Conservation (phyloP, 2,113 vertebrate species). For the Corvus moneduloides region DNA sequence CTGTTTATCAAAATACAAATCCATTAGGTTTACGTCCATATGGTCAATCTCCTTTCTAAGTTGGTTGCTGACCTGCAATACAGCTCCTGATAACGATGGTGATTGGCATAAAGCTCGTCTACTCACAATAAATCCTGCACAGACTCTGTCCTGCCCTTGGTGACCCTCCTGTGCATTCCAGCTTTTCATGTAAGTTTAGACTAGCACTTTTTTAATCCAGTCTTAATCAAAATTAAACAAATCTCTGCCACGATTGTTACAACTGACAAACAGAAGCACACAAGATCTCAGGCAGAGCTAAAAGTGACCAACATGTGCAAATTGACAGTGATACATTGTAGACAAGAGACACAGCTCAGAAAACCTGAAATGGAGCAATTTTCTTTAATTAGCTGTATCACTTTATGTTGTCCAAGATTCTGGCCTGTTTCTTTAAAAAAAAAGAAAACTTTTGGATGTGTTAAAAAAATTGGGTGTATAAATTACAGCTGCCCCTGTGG, state of each 20-base stretch:
- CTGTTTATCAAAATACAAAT: conserved; percentile 67
- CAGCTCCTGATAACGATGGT: conserved; percentile 38
- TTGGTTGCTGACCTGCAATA: conserved; percentile 44
- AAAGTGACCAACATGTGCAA: background rate
- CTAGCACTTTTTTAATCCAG: background rate
- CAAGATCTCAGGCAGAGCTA: background rate
- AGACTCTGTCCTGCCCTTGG: conserved; percentile 17
- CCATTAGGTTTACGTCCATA: conserved; percentile 46
- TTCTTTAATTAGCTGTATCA: background rate
- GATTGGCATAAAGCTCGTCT: conserved; percentile 58
- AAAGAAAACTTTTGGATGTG: background rate
- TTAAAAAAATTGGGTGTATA: conserved; percentile 51
- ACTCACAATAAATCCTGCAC: conserved; percentile 54
- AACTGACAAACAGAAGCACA: background rate
- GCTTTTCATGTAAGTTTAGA: conserved; percentile 37
- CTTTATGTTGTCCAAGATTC: background rate
- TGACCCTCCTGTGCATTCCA: background rate
- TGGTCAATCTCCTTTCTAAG: conserved; percentile 64
- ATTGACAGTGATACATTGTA: background rate
- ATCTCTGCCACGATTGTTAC: background rate
- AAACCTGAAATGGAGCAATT: background rate
- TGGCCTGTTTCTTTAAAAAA: background rate
- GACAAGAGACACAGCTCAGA: background rate
- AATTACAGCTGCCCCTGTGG: conserved; percentile 58
- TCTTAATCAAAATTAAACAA: background rate